Base-by-base conservation (phyloP, 2,888 invertebrate genomes). In the Epinotia bilunana region DNA sequence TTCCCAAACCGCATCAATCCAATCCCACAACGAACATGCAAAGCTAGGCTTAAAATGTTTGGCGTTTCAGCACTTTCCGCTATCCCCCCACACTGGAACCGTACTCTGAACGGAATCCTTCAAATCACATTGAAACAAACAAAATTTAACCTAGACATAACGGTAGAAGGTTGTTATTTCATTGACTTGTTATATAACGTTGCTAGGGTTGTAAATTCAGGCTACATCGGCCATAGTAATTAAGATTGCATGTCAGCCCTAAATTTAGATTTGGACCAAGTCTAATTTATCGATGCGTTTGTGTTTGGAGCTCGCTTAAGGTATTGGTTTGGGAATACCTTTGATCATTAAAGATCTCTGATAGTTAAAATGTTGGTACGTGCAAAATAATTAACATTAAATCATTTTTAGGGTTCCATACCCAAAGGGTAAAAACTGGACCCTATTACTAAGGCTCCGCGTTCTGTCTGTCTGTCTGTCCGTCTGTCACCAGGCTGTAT, bases 171-270 rank as follows among this genome's bases (percentile, higher is more conserved):
- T 71, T 20, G 49, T 2, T 23, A 9, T 13, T 63, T 13, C 16
- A 63, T 57, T 70, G 39, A 33, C 33, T 13, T 9, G 13, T 5
- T 43, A 43, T 65, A 60, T 23, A 60, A 16, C 58, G 23, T n/a
- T 74, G 82, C 80, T 81, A 82, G 82, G 82, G 81, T 83, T 87
- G 88, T 87, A 87, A 88, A 88, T 88, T 87, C 83, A 79, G 85
- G 83, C 83, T 87, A 84, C 86, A 86, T 84, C 83, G 85, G 84
- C 83, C 80, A 80, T 81, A 84, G 88, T 88, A 89, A 91, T 91
- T 91, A 91, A 91, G 90, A 90, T 90, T 88, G 90, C 88, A 90
- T 87, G 91, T 90, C 90, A 86, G 81, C 83, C 84, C 86, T 84
- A 84, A 89, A 89, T 90, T 88, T 86, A 87, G 88, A 89, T 88